These are phyloP conservation scores for Chaetodon trifasciatus DNA, from an alignment of 2,797 vertebrate species.

Conservation along the genomic window DNA sequence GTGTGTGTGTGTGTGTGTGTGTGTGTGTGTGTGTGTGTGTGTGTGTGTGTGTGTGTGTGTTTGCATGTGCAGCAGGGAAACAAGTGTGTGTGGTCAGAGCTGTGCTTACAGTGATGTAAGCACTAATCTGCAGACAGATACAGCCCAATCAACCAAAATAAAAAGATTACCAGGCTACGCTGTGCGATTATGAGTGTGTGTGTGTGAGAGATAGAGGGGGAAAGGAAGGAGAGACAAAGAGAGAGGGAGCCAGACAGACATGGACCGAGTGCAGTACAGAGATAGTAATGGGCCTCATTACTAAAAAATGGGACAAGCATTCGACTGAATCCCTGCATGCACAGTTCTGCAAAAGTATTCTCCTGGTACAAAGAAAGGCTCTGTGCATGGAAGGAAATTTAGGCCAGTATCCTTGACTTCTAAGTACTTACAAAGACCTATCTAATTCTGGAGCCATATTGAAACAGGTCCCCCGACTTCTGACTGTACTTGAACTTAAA, in stretches of 20 bases:
- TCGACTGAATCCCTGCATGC: constrained; percentile 53
- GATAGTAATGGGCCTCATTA: constrained; percentile 70
- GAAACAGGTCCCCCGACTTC: constrained; percentile 10
- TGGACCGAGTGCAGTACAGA: constrained; percentile 52
- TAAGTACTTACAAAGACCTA: constrained; percentile 34
- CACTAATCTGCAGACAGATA: constrained; percentile 57
- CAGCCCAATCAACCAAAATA: constrained; percentile 63
- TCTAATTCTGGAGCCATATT: constrained; percentile 27
- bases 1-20: constrained; percentile 41
- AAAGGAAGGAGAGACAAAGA: constrained; percentile 30
- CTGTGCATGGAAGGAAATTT: constrained; percentile 51
- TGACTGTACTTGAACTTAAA: constrained; percentile 3
- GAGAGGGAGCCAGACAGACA: constrained; percentile 30
- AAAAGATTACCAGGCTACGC: constrained; percentile 53
- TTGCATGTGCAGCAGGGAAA: constrained; percentile 13
- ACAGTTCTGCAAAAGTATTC: constrained; percentile 61
- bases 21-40: constrained; percentile 18
- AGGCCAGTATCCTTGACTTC: constrained; percentile 66
- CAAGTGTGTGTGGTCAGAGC: constrained; percentile 18
- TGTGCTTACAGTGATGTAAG: constrained; percentile 21
- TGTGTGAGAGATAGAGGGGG: constrained; percentile 33
- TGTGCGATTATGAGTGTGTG: constrained; percentile 45
- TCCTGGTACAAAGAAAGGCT: constrained; percentile 57
- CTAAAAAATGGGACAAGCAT: constrained; percentile 67
- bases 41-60: constrained; percentile 18